Conservation (phyloP, 2,113 vertebrate genomes). For the Henicopernis longicauda region DNA sequence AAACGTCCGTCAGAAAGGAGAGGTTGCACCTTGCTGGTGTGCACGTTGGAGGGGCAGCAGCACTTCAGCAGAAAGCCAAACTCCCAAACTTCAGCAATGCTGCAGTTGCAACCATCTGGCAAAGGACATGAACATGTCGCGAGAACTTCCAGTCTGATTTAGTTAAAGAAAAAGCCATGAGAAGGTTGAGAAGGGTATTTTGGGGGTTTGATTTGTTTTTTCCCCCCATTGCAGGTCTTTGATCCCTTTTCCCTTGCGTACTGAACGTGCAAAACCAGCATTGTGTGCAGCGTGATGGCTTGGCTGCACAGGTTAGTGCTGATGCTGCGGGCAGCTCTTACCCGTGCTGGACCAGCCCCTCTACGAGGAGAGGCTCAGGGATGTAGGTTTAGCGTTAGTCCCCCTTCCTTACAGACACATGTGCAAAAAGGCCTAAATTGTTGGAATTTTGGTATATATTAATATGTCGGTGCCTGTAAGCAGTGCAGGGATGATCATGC, state of each 20-base stretch:
- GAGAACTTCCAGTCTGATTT: neutral
- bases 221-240: rapidly evolving
- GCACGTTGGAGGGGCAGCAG: neutral
- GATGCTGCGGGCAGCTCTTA: too few relatives aligned
- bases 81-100: neutral
- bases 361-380: neutral
- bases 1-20: neutral
- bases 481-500: rapidly evolving
- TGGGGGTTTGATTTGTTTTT: rapidly evolving
- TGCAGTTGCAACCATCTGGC: neutral
- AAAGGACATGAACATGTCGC: rapidly evolving
- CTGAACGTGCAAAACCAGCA: rapidly evolving
- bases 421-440: neutral
- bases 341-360: neutral
- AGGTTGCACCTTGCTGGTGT: neutral
- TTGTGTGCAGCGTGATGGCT: rapidly evolving
- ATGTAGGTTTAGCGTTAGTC: neutral
- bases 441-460: rapidly evolving
- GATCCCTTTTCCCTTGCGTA: neutral
- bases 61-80: neutral
- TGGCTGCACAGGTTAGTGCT: rapidly evolving
- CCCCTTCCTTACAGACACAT: rapidly evolving
- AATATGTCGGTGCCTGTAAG: rapidly evolving
- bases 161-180: neutral
- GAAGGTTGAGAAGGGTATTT: neutral